phyloP scores from a whole-genome alignment of 1,140 invertebrate species.

The Drosophila sp. region DNA sequence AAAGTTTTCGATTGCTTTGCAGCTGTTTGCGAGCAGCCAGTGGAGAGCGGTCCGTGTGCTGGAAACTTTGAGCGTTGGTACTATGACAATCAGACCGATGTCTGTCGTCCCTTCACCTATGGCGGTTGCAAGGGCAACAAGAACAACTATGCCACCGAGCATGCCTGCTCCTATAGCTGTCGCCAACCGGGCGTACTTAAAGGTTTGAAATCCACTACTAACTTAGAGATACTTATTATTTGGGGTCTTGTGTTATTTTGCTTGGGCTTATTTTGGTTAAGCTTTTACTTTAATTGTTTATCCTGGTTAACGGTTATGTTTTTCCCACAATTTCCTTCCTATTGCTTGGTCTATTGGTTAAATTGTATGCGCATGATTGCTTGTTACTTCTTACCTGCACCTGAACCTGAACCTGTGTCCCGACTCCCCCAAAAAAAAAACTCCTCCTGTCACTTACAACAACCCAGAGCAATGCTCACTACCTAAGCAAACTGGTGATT shows the following conservation, averaged over 20 bases:
- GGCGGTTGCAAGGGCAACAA: constrained; percentile 95
- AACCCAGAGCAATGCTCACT: constrained; percentile 91
- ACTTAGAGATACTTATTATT: constrained; percentile 5
- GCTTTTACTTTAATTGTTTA: constrained; percentile 34
- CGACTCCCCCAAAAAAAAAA: constrained; percentile 21
- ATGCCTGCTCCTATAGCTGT: constrained; percentile 91
- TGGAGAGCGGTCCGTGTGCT: constrained; percentile 91
- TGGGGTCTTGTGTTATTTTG: constrained; percentile 17
- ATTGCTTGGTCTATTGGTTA: constrained; percentile 50
- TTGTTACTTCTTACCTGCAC: constrained; percentile 52
- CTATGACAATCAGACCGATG: constrained; percentile 88
- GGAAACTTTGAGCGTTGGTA: constrained; percentile 93
- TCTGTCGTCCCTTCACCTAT: constrained; percentile 91
- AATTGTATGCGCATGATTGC: constrained; percentile 60
- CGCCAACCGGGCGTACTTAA: constrained; percentile 88
- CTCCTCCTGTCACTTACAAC: constrained; percentile 16
- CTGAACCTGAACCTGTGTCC: constrained; percentile 33
- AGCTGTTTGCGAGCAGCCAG: constrained; percentile 92
- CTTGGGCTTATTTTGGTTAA: constrained; percentile 26
- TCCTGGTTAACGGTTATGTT: constrained; percentile 63
- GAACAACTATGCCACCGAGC: constrained; percentile 93
- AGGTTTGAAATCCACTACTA: constrained; percentile 85
- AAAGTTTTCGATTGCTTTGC: neutral
- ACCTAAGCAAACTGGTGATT: constrained; percentile 91
- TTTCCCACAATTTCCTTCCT: constrained; percentile 46